phyloP scores from a whole-genome alignment of 2,888 invertebrate genomes.

The Andrena fulva region DNA sequence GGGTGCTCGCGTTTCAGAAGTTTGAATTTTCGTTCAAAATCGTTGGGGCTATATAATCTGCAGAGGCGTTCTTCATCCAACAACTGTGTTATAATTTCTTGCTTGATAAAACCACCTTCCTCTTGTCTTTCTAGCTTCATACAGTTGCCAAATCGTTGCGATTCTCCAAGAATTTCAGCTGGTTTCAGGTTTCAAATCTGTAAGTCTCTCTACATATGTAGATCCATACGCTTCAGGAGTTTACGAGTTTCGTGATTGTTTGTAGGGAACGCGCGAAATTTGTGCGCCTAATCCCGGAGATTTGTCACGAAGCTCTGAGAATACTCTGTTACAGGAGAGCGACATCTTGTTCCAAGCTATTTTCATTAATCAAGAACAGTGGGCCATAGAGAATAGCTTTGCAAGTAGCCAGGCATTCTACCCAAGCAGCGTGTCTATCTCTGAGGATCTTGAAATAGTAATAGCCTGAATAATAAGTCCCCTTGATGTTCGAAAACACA shows the following conservation, averaged over 20 bases:
- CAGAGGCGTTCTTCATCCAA: no score
- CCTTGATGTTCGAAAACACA: not conserved
- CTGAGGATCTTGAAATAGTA: not conserved
- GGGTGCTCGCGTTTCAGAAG: not conserved
- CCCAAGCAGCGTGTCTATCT: not conserved
- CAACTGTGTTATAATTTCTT: no score
- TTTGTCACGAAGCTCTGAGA: not conserved
- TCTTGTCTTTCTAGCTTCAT: no score
- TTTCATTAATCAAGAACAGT: conserved; percentile 5
- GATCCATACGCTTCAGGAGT: not conserved
- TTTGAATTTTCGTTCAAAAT: not conserved
- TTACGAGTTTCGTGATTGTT: not conserved
- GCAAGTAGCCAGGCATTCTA: not conserved
- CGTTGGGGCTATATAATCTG: no score
- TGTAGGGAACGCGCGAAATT: not conserved
- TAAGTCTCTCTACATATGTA: not conserved
- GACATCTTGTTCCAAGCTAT: not conserved
- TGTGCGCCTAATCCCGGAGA: conserved; percentile 1
- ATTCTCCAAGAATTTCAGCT: no score
- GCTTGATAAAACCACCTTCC: no score
- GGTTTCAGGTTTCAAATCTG: not conserved
- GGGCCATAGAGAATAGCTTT: not conserved
- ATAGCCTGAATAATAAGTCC: conserved; percentile 3
- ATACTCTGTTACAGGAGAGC: not conserved
- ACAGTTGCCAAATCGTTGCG: no score